phyloP scores from a whole-genome alignment of 2,113 vertebrate species.

The Athene noctua region DNA sequence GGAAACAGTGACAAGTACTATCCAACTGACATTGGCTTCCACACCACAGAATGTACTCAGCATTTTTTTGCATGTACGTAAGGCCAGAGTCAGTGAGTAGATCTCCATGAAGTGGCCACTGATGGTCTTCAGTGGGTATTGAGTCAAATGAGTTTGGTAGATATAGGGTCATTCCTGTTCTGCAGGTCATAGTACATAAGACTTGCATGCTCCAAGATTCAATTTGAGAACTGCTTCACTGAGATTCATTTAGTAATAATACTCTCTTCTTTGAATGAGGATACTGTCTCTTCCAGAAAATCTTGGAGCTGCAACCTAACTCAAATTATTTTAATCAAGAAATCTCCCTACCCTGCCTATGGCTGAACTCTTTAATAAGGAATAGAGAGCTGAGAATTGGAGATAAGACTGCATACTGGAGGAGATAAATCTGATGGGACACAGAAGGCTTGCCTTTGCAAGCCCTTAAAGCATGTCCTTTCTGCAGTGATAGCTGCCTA shows the following conservation, averaged over 20 bases:
- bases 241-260: background rate
- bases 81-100: background rate
- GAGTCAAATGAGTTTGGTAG: background rate
- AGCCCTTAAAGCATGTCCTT: background rate
- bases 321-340: background rate
- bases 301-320: background rate
- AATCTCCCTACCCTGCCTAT: background rate
- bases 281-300: background rate
- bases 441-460: background rate
- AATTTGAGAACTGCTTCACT: background rate
- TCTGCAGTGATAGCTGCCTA: background rate
- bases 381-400: background rate
- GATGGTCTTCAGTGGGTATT: background rate
- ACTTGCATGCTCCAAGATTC: background rate
- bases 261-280: background rate
- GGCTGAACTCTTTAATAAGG: background rate
- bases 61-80: background rate
- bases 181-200: accelerated
- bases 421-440: background rate
- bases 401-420: background rate
- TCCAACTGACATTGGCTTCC: background rate
- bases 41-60: background rate
- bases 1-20: background rate
- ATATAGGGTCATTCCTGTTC: background rate
- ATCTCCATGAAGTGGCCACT: background rate